Conservation (phyloP, 2,113 vertebrate species). For the Rafetus swinhoei region DNA sequence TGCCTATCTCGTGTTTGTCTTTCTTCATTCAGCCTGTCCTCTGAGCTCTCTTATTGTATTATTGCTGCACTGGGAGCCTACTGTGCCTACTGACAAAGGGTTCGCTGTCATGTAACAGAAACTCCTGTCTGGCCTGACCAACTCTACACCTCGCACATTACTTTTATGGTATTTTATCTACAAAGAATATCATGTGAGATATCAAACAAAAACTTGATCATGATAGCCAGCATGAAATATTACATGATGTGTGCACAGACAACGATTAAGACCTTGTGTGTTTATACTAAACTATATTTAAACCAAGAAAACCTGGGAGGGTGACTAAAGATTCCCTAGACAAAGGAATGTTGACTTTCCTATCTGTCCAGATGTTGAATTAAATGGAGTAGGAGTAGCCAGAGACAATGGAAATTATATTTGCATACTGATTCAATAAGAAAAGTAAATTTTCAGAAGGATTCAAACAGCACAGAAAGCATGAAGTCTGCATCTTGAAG, state of each 20-base stretch:
- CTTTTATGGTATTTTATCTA: background rate
- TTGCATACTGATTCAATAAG: background rate
- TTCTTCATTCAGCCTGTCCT: background rate
- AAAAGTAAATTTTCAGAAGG: background rate
- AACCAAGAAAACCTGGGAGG: background rate
- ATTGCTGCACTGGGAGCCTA: background rate
- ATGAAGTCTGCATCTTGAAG: background rate
- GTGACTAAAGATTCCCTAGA: background rate
- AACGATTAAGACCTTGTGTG: background rate
- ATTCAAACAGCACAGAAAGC: background rate
- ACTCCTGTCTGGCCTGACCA: background rate
- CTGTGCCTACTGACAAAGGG: too few species aligned
- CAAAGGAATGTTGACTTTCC: background rate
- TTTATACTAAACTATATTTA: background rate
- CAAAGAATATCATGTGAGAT: background rate
- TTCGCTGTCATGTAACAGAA: background rate
- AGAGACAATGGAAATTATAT: background rate
- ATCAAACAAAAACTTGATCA: background rate
- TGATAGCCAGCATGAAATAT: background rate
- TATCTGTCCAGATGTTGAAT: background rate
- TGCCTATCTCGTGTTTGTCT: background rate
- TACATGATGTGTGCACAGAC: background rate
- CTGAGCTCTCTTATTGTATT: background rate
- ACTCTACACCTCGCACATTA: background rate
- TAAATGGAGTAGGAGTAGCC: background rate